Base-by-base conservation (phyloP, 1,140 invertebrate species). In the Latrodectus geometricus region DNA sequence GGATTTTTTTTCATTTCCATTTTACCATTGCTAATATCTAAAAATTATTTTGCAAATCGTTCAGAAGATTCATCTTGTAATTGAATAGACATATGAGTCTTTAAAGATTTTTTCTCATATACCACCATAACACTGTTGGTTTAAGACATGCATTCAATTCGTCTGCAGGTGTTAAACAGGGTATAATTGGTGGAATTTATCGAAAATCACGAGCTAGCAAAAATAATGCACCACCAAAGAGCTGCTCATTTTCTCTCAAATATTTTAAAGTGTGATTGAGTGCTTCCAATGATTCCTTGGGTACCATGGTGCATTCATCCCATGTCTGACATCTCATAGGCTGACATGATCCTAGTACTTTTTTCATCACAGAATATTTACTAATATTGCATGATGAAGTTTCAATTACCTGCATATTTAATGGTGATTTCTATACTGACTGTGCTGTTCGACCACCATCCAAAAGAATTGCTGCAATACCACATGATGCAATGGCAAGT, bases 401-500 rank as follows among this genome's bases (percentile, higher is more conserved):
- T 69, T 89, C 86, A 56, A 15, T 77, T 15, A 88, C 3, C 17
- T 77, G 23, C 35, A 82, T 21, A 82, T 88, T 76, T 11, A 92
- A 84, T 65, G 91, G 90, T 20, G 92, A 84, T 89, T 92, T 93
- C 35, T 93, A 91, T 73, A 90, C 90, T 8, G 90, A 92, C 91
- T 93, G 92, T 75, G 91, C 91, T 56, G 92, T 94, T 89, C 90
- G 87, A n/a, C n/a, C n/a, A n/a, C n/a, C n/a, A n/a, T n/a, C n/a
- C n/a, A n/a, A n/a, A n/a, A n/a, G n/a, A n/a, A n/a, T n/a, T n/a
- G n/a, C n/a, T n/a, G n/a, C n/a, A n/a, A n/a, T n/a, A n/a, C n/a
- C n/a, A n/a, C n/a, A n/a, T n/a, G n/a, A n/a, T n/a, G n/a, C n/a
- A n/a, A n/a, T n/a, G n/a, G n/a, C n/a, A n/a, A n/a, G n/a, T n/a